phyloP scores from a whole-genome alignment of 2,113 vertebrate species.

The Ophthalmolycus amberensis region DNA sequence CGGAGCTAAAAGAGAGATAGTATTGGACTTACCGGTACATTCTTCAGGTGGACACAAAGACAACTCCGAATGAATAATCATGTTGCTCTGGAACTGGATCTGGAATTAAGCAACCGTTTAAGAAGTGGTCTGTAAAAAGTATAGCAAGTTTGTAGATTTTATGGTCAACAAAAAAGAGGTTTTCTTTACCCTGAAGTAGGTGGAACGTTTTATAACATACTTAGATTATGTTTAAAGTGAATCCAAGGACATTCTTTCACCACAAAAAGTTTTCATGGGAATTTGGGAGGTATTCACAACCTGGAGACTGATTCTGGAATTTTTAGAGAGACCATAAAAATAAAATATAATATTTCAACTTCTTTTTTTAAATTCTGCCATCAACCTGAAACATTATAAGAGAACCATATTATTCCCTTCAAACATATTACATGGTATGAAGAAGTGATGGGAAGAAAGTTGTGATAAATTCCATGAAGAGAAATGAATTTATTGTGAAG shows the following conservation, averaged over 20 bases:
- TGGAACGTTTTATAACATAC: not conserved
- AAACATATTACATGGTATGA: not conserved
- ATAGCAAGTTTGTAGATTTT: not conserved
- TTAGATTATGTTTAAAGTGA: no score
- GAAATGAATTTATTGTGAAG: constrained; percentile 51
- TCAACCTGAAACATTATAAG: not conserved
- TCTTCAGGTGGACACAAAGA: not conserved
- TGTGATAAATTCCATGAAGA: constrained; percentile 9
- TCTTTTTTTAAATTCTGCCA: not conserved
- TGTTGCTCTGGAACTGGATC: not conserved
- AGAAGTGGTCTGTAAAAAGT: not conserved
- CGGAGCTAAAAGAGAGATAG: not conserved
- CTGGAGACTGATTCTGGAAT: no score
- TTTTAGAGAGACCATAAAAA: not conserved
- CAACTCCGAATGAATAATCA: not conserved
- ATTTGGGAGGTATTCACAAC: not conserved
- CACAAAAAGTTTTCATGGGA: not conserved
- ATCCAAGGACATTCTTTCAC: not conserved
- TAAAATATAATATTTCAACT: no score
- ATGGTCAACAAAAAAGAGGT: not conserved
- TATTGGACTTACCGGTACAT: no score
- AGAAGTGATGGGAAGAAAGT: not conserved
- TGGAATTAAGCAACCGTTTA: not conserved
- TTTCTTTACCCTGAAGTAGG: not conserved
- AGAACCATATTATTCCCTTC: not conserved